phyloP scores from a whole-genome alignment of 53 echinoderm and acorn worm species.

The Holothuria scabra region DNA sequence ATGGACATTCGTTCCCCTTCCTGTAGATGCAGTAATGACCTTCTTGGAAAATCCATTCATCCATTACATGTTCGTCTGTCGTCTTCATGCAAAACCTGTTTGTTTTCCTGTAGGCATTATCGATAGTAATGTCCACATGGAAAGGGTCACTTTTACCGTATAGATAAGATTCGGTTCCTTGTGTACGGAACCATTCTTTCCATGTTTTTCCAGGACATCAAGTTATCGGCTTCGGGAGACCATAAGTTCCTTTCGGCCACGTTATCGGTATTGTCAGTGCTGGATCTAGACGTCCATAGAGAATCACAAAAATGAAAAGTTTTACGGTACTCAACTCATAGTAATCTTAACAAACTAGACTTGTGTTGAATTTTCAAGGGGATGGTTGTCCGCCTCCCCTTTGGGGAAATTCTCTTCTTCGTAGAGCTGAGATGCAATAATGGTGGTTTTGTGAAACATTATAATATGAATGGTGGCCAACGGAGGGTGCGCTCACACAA shows the following conservation, averaged over 20 bases:
- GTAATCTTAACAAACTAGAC: too few species aligned
- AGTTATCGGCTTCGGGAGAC: slow-evolving; percentile 37
- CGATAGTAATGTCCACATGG: too few species aligned
- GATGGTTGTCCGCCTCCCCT: too few species aligned
- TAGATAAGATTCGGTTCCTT: slow-evolving; percentile 49
- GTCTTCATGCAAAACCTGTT: slow-evolving; percentile 75
- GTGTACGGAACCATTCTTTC: slow-evolving; percentile 55
- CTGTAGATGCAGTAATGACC: slow-evolving; percentile 75
- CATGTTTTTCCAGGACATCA: slow-evolving; percentile 50
- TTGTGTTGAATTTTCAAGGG: too few species aligned
- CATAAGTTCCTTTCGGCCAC: slow-evolving; percentile 62
- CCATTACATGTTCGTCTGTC: not conserved
- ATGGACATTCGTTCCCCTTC: slow-evolving; percentile 45
- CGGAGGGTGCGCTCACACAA: too few species aligned
- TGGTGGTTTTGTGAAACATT: too few species aligned
- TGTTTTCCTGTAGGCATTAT: too few species aligned
- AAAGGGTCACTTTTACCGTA: too few species aligned
- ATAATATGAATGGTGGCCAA: too few species aligned
- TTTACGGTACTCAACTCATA: too few species aligned
- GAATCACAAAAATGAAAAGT: not conserved
- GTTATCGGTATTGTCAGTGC: slow-evolving; percentile 39
- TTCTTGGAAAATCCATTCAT: slow-evolving; percentile 54
- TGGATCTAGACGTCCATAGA: not conserved
- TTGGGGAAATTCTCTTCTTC: too few species aligned
- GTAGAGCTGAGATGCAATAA: too few species aligned